Base-by-base conservation (phyloP, 2,888 invertebrate genomes). In the Acrobasis repandana region DNA sequence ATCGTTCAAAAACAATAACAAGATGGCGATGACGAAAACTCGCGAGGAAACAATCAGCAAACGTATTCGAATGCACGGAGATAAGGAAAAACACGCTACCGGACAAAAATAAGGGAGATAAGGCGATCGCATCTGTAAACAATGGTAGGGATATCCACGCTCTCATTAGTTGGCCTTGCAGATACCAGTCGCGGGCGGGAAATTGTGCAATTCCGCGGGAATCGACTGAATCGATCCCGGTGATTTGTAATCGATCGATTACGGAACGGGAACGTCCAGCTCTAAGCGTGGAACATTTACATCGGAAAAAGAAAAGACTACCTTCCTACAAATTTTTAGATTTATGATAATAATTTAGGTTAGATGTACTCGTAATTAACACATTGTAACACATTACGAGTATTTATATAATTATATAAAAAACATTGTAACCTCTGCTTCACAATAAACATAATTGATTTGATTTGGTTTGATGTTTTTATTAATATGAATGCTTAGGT, bases 151-250 rank as follows among this genome's bases (percentile, higher is more conserved):
- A 80, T 79, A 82, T 83, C 85, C 87, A 83, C 86, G 88, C 88
- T 86, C 91, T 91, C 90, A 90, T 91, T 91, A 91, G 87, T 88
- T 79, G 79, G 85, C 82, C 83, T 79, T 82, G 85, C 81, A 82
- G 76, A 80, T 80, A 79, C 74, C 69, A 59, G 63, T 64, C 64
- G 63, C 64, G 71, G 69, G 64, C 70, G 84, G 80, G 83, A 83
- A 82, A 85, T 84, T 86, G 86, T 81, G 84, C 85, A 85, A 88
- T 86, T 86, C 83, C 80, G 74, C 78, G 78, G 77, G 84, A 85
- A 84, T 85, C 81, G 77, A 75, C 71, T 69, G 80, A 75, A 79
- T 85, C 82, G 82, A 86, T 79, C 68, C 75, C 67, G 72, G 69
- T 77, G 82, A 84, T 86, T 84, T 82, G 80, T 79, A 80, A 83